Base-by-base conservation (phyloP, 2,113 vertebrate genomes). In the Gambusia holbrooki region DNA sequence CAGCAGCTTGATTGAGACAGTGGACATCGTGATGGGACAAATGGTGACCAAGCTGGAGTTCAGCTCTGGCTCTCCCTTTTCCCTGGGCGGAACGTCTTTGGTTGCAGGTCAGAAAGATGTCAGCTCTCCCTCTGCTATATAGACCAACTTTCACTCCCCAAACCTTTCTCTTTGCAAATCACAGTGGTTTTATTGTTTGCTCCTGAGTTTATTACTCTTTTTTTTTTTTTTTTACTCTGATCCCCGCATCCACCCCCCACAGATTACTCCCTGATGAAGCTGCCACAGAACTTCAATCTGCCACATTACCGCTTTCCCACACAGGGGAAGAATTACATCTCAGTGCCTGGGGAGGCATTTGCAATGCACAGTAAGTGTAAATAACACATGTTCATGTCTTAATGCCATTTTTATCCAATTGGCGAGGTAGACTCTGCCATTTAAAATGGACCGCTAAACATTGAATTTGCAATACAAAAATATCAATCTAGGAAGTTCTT, bases 311-410 rank as follows among this genome's bases (percentile, higher is more conserved):
- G 97, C 62, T 99, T 99, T 76, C 97, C 97, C 0, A 93, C 93
- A 1, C 92, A 51, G 29, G 98, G 98, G 28, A 95, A 94, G 81
- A 98, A 89, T 86, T 99, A 95, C 66, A 95, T 99, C 68, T 96
- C 96, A 17, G 95, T 99, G 22, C 97, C 97, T 0, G 93, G 94
- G 0, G 95, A 98, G 84, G 97, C 97, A 37, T 96, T 99, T 75
- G 80, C 81, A 45, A 83, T 91, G 78, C 92, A 93, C 89, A 95
- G 98, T 99, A 92, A 96, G 96, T 87, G 69, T 45, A 73, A 37
- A 65, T 30, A 58, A 72, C 54, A 42, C 71, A 27, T 37, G n/a
- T 33, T 61, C 33, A 48, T 19, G 40, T 64, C 77, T 37, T 67
- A 66, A 12, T 35, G 35, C 62, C 58, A 33, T 28, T 64, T 25